Conservation (phyloP, 2,797 vertebrate genomes). For the Dicrostonyx torquatus region DNA sequence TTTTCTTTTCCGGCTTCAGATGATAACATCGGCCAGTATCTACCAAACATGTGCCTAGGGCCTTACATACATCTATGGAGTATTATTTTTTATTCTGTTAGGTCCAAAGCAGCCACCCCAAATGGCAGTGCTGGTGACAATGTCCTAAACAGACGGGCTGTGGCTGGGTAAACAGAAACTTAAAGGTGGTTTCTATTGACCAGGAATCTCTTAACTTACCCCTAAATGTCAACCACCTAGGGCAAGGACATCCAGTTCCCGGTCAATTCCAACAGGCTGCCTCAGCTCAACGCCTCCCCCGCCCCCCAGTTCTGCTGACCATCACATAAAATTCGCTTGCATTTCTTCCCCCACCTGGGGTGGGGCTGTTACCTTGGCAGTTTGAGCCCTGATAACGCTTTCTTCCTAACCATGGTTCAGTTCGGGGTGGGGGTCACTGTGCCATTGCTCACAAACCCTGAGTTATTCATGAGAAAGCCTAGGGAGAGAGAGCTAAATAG, state of each 20-base stretch:
- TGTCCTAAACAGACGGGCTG: not conserved
- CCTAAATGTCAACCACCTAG: not conserved
- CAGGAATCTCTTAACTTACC: not conserved
- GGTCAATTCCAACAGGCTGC: not conserved
- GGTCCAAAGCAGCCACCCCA: not conserved
- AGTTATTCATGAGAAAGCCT: not conserved
- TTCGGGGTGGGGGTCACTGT: not conserved
- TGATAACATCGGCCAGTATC: not conserved
- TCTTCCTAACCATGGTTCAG: not conserved
- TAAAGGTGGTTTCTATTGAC: not conserved
- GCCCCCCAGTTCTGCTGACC: not conserved
- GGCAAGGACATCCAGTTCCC: not conserved
- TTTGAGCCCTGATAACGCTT: not conserved
- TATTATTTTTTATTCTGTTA: slow-evolving; percentile 20
- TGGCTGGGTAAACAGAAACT: too few relatives aligned
- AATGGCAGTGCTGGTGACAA: not conserved
- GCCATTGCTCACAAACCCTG: not conserved
- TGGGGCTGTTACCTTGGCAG: not conserved
- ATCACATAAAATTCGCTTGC: not conserved
- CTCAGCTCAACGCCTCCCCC: too few relatives aligned
- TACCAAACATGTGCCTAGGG: not conserved
- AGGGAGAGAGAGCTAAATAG: not conserved
- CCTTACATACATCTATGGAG: not conserved
- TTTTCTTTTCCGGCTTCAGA: not conserved
- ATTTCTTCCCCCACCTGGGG: not conserved